phyloP scores from a whole-genome alignment of 2,113 vertebrate species.

The Hydrochoerus hydrochaeris region DNA sequence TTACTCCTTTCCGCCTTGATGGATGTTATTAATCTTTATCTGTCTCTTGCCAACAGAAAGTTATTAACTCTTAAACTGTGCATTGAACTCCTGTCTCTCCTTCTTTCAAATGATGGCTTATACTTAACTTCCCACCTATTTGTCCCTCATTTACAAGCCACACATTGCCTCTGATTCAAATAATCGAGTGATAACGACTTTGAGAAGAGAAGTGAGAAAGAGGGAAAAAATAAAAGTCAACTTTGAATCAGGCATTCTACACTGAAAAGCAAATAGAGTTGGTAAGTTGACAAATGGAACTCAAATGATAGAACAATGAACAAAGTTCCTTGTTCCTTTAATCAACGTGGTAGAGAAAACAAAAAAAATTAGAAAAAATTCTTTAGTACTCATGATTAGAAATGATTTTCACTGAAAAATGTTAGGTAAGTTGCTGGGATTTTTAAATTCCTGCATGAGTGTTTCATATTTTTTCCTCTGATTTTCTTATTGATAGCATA shows the following conservation, averaged over 20 bases:
- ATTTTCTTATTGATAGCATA: constrained; percentile 36
- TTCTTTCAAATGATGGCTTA: neutral
- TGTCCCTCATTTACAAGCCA: neutral
- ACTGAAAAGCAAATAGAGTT: neutral
- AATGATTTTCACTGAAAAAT: neutral
- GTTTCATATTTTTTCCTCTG: neutral
- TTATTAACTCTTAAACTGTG: neutral
- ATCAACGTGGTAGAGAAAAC: neutral
- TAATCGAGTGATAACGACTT: neutral
- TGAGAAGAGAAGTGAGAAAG: neutral
- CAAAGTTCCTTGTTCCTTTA: neutral
- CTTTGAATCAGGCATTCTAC: neutral
- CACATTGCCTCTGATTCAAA: neutral
- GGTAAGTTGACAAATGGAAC: neutral
- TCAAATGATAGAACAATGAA: neutral
- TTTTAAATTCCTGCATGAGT: neutral
- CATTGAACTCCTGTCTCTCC: neutral
- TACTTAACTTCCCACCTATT: neutral
- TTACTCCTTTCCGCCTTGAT: neutral
- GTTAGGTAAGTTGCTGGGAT: neutral
- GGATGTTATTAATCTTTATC: neutral
- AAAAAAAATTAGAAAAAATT: neutral
- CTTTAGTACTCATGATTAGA: neutral
- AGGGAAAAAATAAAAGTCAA: neutral
- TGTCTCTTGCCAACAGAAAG: neutral